Evolutionary conservation across 92 coral and sea anemone species (phyloP).

Genomic region (Porites lobata): DNA sequence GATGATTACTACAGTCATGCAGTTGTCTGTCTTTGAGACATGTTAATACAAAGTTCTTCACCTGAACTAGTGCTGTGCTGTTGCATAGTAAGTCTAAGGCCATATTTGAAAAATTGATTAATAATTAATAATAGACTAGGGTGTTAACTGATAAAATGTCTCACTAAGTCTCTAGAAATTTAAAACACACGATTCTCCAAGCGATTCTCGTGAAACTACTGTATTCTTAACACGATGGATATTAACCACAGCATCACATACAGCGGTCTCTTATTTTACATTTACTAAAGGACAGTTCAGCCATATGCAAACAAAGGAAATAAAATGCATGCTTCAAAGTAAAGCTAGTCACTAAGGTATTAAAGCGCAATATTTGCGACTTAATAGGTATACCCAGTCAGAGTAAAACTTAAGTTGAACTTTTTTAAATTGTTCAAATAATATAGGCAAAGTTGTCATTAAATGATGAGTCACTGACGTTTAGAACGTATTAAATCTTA

Average conservation of each 20-base stretch:
- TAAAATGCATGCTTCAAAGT: too few relatives aligned
- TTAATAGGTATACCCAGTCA: too few relatives aligned
- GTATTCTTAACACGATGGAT: too few relatives aligned
- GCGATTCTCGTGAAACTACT: background rate
- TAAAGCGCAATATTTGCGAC: too few relatives aligned
- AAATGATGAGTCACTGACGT: background rate
- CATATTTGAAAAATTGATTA: background rate
- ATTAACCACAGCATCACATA: too few relatives aligned
- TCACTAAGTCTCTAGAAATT: background rate
- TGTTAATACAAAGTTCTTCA: background rate
- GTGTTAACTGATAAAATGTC: slow-evolving; percentile 16
- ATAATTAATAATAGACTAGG: slow-evolving; percentile 30
- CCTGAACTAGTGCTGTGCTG: background rate
- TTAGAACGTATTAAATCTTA: too few relatives aligned
- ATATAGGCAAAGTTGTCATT: background rate
- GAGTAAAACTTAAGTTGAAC: too few relatives aligned
- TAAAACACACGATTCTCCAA: background rate
- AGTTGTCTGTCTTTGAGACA: slow-evolving; percentile 2
- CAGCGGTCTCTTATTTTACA: too few relatives aligned
- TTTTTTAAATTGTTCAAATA: background rate
- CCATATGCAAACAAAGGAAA: too few relatives aligned
- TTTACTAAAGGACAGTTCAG: too few relatives aligned
- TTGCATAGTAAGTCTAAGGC: background rate
- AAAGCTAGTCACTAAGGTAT: too few relatives aligned
- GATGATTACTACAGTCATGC: background rate